These are phyloP conservation scores for Botrylloides violaceus DNA, from an alignment of 23 tunicate genomes.

Conservation along the genomic window DNA sequence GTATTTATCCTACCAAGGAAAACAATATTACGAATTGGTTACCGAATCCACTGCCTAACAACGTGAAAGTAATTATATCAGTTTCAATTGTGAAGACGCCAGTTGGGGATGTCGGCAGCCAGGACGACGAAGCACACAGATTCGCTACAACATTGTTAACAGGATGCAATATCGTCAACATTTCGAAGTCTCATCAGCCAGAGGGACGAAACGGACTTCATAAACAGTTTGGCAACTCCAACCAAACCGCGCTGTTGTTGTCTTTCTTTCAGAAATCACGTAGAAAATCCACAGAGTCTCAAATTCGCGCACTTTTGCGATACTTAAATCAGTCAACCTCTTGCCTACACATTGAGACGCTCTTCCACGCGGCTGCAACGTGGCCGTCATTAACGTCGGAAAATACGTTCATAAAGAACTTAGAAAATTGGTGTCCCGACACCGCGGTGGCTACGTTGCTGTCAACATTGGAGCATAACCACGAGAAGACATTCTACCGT, in stretches of 20 bases:
- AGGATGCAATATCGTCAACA: neutral
- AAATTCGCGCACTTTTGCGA: constrained; percentile 10
- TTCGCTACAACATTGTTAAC: neutral
- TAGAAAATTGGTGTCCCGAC: constrained; percentile 20
- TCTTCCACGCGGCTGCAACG: constrained; percentile 13
- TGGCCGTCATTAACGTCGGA: constrained; percentile 35
- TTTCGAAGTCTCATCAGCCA: neutral
- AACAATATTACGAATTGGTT: constrained; percentile 43
- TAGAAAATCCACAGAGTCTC: constrained; percentile 13
- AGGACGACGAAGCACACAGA: neutral
- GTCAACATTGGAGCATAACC: constrained; percentile 20
- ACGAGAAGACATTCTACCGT: constrained; percentile 34
- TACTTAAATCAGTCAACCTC: constrained; percentile 18
- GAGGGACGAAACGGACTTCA: neutral
- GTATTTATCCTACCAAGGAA: constrained; percentile 19
- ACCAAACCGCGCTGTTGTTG: neutral
- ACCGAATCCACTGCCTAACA: constrained; percentile 39
- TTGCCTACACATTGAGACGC: constrained; percentile 33
- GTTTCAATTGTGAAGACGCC: too few relatives aligned
- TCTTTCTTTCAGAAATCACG: neutral
- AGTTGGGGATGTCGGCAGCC: neutral
- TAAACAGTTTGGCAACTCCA: neutral
- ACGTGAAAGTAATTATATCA: constrained; percentile 48
- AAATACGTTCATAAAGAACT: constrained; percentile 2
- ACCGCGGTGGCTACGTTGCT: constrained; percentile 30